These are phyloP conservation scores for Sapayoa aenigma DNA, from an alignment of 2,113 vertebrate genomes.

Conservation along the genomic window DNA sequence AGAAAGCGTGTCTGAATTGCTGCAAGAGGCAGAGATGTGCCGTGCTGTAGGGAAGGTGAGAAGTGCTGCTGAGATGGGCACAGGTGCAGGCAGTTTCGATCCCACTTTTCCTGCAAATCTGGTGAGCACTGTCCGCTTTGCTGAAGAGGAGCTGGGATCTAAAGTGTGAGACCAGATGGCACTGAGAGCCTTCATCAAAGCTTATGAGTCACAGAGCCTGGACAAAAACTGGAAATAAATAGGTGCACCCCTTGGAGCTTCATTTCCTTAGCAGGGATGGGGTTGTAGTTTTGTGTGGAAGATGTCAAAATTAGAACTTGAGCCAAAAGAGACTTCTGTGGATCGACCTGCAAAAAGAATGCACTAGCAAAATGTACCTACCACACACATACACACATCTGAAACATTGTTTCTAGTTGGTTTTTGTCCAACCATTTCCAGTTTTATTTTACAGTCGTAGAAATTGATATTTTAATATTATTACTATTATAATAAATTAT, in stretches of 20 bases:
- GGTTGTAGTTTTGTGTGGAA: background rate
- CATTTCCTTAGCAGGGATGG: constrained; percentile 34
- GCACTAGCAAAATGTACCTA: background rate
- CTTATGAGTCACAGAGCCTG: background rate
- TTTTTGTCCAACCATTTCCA: background rate
- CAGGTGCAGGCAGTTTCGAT: background rate
- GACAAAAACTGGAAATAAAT: background rate
- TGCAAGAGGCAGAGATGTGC: background rate
- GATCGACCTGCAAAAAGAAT: background rate
- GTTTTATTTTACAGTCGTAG: background rate
- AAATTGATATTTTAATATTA: background rate
- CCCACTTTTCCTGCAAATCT: background rate
- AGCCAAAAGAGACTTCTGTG: background rate
- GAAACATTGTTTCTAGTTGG: background rate
- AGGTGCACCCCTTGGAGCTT: background rate
- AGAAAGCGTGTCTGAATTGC: background rate
- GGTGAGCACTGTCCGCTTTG: background rate
- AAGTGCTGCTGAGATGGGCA: background rate
- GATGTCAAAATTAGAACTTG: background rate
- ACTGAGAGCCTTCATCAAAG: background rate
- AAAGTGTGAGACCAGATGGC: background rate
- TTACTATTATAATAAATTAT: background rate
- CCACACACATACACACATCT: rapidly evolving
- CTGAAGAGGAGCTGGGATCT: background rate
- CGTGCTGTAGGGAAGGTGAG: rapidly evolving